Conservation (phyloP, 2,888 invertebrate genomes). For the Himalopsyche tibetana region DNA sequence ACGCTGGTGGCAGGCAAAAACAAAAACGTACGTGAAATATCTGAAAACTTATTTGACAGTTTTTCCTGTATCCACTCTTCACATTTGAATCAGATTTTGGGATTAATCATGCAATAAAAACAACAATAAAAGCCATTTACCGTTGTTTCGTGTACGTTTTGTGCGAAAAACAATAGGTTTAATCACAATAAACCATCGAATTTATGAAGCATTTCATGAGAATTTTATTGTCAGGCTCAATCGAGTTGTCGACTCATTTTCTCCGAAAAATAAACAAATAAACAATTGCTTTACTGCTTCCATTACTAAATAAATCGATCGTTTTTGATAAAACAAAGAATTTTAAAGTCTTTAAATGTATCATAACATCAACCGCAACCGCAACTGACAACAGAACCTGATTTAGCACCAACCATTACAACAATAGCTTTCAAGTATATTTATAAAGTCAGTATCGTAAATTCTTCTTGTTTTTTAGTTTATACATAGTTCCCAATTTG, state of each 20-base stretch:
- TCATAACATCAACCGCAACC: too few relatives aligned
- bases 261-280: neutral
- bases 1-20: neutral
- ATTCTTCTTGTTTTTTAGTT: too few relatives aligned
- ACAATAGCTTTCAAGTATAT: too few relatives aligned
- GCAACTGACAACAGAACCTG: too few relatives aligned
- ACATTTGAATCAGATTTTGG: neutral
- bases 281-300: too few relatives aligned
- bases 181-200: conserved; percentile 20
- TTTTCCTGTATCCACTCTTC: conserved; percentile 14
- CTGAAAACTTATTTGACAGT: neutral
- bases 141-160: neutral
- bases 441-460: too few relatives aligned
- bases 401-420: too few relatives aligned
- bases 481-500: too few relatives aligned
- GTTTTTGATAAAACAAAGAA: too few relatives aligned
- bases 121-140: conserved; percentile 2
- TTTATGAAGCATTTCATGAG: conserved; percentile 16
- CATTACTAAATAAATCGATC: too few relatives aligned
- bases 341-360: too few relatives aligned
- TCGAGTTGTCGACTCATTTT: neutral
- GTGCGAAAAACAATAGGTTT: conserved; percentile 20
- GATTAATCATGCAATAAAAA: conserved; percentile 6
- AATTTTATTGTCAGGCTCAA: neutral
- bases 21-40: neutral